Percentiles rank a stretch among this genome's conserved stretches.
Conservation (phyloP, 2,888 invertebrate species). For the Homarus gammarus region DNA sequence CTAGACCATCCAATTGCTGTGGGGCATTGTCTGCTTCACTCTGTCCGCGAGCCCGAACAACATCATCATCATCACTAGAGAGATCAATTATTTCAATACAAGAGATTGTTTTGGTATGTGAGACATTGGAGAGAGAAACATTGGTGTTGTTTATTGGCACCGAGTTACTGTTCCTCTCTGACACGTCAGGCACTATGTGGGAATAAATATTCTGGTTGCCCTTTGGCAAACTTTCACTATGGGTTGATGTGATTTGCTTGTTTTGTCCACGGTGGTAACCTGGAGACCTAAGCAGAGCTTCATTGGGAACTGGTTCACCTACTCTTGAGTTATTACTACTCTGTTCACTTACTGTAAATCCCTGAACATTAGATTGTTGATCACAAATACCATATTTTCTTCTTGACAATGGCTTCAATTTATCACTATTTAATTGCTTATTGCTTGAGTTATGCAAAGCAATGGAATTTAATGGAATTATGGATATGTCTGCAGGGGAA, state of each 20-base stretch:
- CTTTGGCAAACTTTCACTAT: constrained; percentile 7
- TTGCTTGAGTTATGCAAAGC: neutral
- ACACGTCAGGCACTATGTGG: constrained; percentile 30
- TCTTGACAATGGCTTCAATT: constrained; percentile 42
- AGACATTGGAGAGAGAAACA: constrained; percentile 13
- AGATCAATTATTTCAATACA: constrained; percentile 64
- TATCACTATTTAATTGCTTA: constrained; percentile 21
- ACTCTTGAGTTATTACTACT: neutral
- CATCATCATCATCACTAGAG: constrained; percentile 67
- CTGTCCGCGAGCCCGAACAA: constrained; percentile 11
- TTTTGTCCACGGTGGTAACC: neutral
- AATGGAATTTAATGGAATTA: constrained; percentile 16
- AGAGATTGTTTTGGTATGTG: constrained; percentile 25
- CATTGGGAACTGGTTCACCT: neutral
- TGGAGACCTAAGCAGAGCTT: neutral
- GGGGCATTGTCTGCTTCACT: constrained; percentile 56
- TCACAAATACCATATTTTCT: constrained; percentile 36
- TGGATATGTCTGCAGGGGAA: constrained; percentile 27
- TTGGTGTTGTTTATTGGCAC: neutral
- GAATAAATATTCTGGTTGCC: constrained; percentile 15
- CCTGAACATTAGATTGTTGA: constrained; percentile 3
- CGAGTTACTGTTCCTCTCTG: neutral
- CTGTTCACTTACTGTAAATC: neutral
- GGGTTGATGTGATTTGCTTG: neutral
- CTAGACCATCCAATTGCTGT: constrained; percentile 50